Evolutionary conservation across 2,113 vertebrate genomes (phyloP).

Genomic region (Equus przewalskii): DNA sequence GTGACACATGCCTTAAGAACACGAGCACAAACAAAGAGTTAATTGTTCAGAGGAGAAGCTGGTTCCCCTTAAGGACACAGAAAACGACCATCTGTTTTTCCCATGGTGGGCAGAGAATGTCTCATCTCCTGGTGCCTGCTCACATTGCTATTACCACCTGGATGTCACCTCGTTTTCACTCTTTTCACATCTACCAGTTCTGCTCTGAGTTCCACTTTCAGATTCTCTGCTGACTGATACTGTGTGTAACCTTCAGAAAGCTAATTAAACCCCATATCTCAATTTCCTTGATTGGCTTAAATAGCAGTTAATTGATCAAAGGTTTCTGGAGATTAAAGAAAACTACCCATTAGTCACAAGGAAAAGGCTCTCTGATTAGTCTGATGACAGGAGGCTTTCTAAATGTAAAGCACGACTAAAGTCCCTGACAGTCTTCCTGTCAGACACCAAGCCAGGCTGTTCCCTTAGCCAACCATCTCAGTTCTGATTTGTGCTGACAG

Average conservation of each 20-base stretch:
- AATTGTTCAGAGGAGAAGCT: neutral
- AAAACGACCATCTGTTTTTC: accelerated
- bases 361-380: slow-evolving; percentile 49
- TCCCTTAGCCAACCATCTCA: neutral
- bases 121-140: accelerated
- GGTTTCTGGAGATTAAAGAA: slow-evolving; percentile 77
- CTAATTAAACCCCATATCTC: slow-evolving; percentile 57
- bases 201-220: neutral
- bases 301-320: slow-evolving; percentile 80
- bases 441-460: neutral
- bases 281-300: slow-evolving; percentile 76
- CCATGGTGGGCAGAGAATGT: accelerated
- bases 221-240: neutral
- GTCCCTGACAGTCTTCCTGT: neutral
- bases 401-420: neutral
- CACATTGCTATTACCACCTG: too few relatives aligned
- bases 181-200: neutral
- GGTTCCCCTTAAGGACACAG: too few relatives aligned
- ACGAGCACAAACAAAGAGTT: accelerated
- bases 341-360: slow-evolving; percentile 67
- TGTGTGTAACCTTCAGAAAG: slow-evolving; percentile 55
- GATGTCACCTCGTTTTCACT: accelerated
- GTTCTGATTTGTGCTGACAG: neutral
- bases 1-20: neutral
- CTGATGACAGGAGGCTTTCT: slow-evolving; percentile 50